A percentile compares a stretch with the other conserved stretches of the same genome.
These are phyloP conservation scores for Heliconius charithonia DNA, from an alignment of 2,888 invertebrate species.

Conservation along the genomic window DNA sequence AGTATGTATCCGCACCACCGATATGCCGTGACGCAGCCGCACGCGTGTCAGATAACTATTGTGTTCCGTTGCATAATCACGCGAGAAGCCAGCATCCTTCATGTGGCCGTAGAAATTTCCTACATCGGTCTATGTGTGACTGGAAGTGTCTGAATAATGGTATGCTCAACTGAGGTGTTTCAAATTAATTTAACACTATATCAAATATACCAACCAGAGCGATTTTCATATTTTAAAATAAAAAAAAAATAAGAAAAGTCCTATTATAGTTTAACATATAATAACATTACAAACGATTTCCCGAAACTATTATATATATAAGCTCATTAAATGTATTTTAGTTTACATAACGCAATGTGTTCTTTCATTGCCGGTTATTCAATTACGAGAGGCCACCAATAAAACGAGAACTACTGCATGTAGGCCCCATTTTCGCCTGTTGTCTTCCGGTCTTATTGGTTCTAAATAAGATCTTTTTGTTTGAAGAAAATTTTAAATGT, in stretches of 20 bases:
- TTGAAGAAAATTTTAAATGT: too few relatives aligned
- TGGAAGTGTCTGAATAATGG: slow-evolving; percentile 10
- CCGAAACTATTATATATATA: too few relatives aligned
- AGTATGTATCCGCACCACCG: slow-evolving; percentile 1
- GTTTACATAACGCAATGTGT: slow-evolving; percentile 30
- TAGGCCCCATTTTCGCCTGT: slow-evolving; percentile 50
- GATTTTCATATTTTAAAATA: neutral
- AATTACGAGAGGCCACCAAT: slow-evolving; percentile 54
- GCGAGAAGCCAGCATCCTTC: slow-evolving; percentile 37
- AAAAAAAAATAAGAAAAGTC: neutral
- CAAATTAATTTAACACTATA: neutral
- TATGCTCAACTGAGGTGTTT: neutral
- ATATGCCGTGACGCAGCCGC: neutral
- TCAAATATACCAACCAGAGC: neutral
- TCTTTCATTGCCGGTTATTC: slow-evolving; percentile 48
- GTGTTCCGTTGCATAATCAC: slow-evolving; percentile 36
- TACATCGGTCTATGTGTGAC: slow-evolving; percentile 19
- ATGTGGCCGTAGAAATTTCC: slow-evolving; percentile 42
- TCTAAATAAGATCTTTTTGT: neutral
- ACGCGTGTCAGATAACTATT: slow-evolving; percentile 40
- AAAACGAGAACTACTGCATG: slow-evolving; percentile 53
- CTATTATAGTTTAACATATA: neutral
- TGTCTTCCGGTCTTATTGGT: slow-evolving; percentile 32
- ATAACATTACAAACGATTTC: neutral
- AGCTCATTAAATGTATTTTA: neutral